These are phyloP conservation scores for Noctuana brunneofusca DNA, from an alignment of 2,888 invertebrate genomes.

Conservation along the genomic window DNA sequence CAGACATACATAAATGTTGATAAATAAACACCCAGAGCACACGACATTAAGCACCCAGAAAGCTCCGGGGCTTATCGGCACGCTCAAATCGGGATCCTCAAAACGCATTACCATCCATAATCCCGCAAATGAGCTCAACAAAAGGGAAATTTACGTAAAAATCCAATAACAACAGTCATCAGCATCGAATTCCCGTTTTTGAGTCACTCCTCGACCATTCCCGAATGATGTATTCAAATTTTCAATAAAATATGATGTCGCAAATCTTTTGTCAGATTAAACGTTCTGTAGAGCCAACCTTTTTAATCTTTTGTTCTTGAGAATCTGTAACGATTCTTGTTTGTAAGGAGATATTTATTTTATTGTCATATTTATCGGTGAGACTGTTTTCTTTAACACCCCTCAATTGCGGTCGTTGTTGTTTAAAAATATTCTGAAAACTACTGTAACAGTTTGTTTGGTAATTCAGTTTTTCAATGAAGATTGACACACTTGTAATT, in stretches of 20 bases:
- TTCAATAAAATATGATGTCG: slow-evolving; percentile 8
- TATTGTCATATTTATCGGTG: neutral
- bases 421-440: neutral
- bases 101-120: slow-evolving; percentile 61
- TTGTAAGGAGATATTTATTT: neutral
- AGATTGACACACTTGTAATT: no score
- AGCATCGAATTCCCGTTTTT: slow-evolving; percentile 42
- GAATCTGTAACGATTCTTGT: neutral
- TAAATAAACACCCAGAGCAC: slow-evolving; percentile 11
- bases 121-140: slow-evolving; percentile 64
- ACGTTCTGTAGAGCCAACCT: neutral
- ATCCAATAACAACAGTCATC: slow-evolving; percentile 56
- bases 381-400: neutral
- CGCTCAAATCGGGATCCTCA: slow-evolving; percentile 51
- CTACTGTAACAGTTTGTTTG: neutral
- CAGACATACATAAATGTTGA: slow-evolving; percentile 9
- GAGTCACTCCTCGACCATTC: slow-evolving; percentile 26
- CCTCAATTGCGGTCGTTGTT: neutral
- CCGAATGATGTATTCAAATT: slow-evolving; percentile 24
- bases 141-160: slow-evolving; percentile 66
- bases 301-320: neutral
- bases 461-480: neutral
- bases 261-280: slow-evolving; percentile 15
- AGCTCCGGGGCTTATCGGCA: slow-evolving; percentile 55
- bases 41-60: slow-evolving; percentile 34